These are phyloP conservation scores for Chelonus insularis DNA, from an alignment of 1,140 invertebrate species.

Conservation along the genomic window DNA sequence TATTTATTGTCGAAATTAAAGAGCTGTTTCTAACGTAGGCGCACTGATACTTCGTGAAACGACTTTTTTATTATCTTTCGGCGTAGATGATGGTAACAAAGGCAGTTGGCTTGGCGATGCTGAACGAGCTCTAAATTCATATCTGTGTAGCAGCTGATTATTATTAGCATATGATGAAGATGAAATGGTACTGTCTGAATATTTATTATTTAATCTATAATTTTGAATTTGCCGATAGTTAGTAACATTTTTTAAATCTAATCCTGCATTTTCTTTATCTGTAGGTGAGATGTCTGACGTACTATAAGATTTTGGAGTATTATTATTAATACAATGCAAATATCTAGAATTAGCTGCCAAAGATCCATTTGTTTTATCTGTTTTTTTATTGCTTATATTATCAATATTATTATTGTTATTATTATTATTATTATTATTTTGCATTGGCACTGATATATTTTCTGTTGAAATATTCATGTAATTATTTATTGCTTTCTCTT, in stretches of 20 bases:
- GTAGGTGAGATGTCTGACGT: no score
- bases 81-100: conserved; percentile 25
- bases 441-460: conserved; percentile 32
- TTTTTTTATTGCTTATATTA: no score
- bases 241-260: no score
- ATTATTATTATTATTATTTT: conserved; percentile 34
- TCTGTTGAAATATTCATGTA: conserved; percentile 44
- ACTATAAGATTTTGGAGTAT: no score
- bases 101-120: conserved; percentile 44
- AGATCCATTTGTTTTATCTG: no score
- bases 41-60: conserved; percentile 55
- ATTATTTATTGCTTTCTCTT: conserved; percentile 56
- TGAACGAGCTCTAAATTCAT: conserved; percentile 49
- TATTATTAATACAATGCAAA: no score
- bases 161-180: conserved; percentile 36
- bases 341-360: no score
- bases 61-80: background rate
- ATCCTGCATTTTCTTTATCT: no score
- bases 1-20: no score
- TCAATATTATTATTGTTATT: no score
- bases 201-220: no score
- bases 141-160: conserved; percentile 35
- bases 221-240: no score
- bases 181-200: conserved; percentile 31
- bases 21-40: conserved; percentile 54